Evolutionary conservation across 2,888 invertebrate genomes (phyloP), one percentile per base, ranked within the genome.

Genomic region (Camptogramma bilineatum): DNA sequence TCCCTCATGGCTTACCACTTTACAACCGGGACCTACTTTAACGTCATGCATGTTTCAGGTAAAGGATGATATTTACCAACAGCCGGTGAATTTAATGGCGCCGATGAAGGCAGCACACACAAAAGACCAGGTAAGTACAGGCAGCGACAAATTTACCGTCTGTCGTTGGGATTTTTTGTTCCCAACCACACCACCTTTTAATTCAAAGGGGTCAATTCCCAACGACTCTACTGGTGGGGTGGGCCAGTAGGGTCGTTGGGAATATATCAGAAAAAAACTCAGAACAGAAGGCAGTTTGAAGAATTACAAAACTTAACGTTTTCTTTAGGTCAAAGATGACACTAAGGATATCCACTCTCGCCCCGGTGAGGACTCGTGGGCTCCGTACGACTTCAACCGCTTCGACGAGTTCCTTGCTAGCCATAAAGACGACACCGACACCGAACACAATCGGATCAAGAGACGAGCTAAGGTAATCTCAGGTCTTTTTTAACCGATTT

Each of bases 1-100:
- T n/a, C n/a, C n/a, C n/a, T n/a, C n/a, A n/a, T n/a, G n/a, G n/a
- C n/a, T n/a, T n/a, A n/a, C n/a, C n/a, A n/a, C n/a, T 4, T 2
- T 4, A 24, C 2, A 24, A 24, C 4, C 3, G 2, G 24, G 24
- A 24, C 24, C 2, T 24, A 24, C 4, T 4, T 4, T 4, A 24
- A 24, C 4, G 4, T 59, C 24, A 46, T 48, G 52, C 44, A 39
- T 13, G 34, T 28, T 79, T 76, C 73, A 91, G 91, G 44, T 88
- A 0, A 85, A 85, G 57, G 88, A 86, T 70, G 91, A 89, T 0
- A 67, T 89, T 0, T 90, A 87, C 56, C 85, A 90, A 0, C 88
- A 88, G 50, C 87, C 87, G 0, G 81, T 90, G 0, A 80, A 86
- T 19, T 64, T 91, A 42, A 86, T 91, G 88, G 68, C 74, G 0